A percentile compares a stretch with the other conserved stretches of the same genome.
phyloP scores from a whole-genome alignment of 1,140 invertebrate genomes.

The Ditylenchus dipsaci region DNA sequence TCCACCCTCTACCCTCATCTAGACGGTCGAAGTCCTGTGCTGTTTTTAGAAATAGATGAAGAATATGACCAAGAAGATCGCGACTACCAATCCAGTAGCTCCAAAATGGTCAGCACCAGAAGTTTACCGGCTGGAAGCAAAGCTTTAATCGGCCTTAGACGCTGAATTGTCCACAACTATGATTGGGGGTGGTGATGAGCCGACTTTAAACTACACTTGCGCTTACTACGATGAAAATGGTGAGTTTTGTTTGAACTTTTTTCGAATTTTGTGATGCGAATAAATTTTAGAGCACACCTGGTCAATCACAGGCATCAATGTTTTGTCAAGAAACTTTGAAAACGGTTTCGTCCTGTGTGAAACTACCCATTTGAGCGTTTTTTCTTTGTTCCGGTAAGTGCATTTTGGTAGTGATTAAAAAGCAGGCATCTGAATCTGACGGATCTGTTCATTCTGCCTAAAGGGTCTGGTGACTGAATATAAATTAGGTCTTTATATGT shows the following conservation, averaged over 20 bases:
- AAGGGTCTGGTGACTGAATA: too few species aligned
- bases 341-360: constrained; percentile 41
- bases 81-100: background rate
- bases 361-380: constrained; percentile 24
- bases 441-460: background rate
- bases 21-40: constrained; percentile 24
- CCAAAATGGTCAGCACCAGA: constrained; percentile 2
- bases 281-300: constrained; percentile 28
- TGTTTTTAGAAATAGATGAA: constrained; percentile 17
- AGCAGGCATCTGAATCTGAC: too few species aligned
- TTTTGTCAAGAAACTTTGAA: constrained; percentile 40
- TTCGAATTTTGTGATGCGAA: background rate
- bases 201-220: constrained; percentile 35
- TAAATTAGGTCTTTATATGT: too few species aligned
- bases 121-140: constrained; percentile 7
- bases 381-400: constrained; percentile 41
- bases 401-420: background rate
- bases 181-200: background rate
- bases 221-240: constrained; percentile 38
- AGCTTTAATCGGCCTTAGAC: constrained; percentile 22
- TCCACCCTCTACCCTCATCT: constrained; percentile 29
- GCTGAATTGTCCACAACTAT: background rate
- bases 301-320: constrained; percentile 42
- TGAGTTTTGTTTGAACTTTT: background rate
- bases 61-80: background rate